Percentiles rank a stretch among this genome's conserved stretches.
These are phyloP conservation scores for Molorchus minor DNA, from an alignment of 2,888 invertebrate genomes.

Conservation along the genomic window DNA sequence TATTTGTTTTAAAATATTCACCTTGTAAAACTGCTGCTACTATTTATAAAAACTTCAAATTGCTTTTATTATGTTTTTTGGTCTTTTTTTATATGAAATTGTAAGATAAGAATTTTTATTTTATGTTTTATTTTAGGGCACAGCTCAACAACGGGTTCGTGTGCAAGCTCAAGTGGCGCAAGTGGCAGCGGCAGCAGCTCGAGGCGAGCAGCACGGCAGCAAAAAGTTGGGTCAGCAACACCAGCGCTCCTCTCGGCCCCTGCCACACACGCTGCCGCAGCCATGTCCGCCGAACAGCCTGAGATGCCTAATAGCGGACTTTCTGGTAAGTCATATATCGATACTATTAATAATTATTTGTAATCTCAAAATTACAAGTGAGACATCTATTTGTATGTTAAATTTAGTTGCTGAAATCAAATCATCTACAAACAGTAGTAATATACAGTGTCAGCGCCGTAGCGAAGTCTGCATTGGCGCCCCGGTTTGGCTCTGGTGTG, in stretches of 20 bases:
- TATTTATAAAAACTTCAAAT: background rate
- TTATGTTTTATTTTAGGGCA: conserved; percentile 51
- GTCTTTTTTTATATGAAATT: background rate
- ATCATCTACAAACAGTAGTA: too few species aligned
- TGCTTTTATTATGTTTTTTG: too few species aligned
- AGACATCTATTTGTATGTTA: too few species aligned
- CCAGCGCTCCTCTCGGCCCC: conserved; percentile 47
- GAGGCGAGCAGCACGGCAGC: conserved; percentile 60
- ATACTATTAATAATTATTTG: background rate
- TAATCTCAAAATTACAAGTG: too few species aligned
- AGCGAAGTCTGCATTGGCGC: too few species aligned
- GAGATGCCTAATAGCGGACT: conserved; percentile 60
- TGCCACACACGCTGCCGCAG: conserved; percentile 47
- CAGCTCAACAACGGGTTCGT: conserved; percentile 71
- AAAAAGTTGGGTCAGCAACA: conserved; percentile 60
- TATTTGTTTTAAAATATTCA: too few species aligned
- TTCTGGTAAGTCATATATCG: conserved; percentile 50
- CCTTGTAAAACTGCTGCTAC: background rate
- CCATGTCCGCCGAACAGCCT: conserved; percentile 60
- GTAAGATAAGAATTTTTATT: conserved; percentile 3
- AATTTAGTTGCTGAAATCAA: too few species aligned
- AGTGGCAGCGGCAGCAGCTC: conserved; percentile 61
- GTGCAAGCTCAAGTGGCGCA: conserved; percentile 68
- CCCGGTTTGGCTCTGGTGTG: too few species aligned
- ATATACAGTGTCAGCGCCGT: too few species aligned